A percentile compares a stretch with the other conserved stretches of the same genome.
These are phyloP conservation scores for Blomia tropicalis DNA, from an alignment of 2,888 invertebrate genomes.

Conservation along the genomic window DNA sequence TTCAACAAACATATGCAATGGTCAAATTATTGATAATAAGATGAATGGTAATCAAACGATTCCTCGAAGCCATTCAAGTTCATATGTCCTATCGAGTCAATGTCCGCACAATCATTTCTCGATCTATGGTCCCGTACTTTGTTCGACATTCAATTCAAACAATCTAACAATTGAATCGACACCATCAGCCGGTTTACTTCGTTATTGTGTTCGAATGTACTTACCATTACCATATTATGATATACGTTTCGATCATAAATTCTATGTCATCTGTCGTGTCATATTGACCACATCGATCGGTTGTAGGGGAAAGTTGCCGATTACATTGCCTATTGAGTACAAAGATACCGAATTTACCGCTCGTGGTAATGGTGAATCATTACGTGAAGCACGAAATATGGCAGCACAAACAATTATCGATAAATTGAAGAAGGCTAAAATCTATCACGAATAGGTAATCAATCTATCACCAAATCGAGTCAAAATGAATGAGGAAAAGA, in stretches of 20 bases:
- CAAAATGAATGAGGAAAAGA: neutral
- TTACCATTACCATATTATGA: constrained; percentile 15
- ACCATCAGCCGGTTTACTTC: neutral
- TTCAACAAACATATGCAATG: neutral
- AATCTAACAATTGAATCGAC: neutral
- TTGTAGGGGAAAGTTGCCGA: neutral
- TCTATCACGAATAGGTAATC: neutral
- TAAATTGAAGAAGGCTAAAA: neutral
- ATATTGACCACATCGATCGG: neutral
- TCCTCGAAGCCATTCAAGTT: constrained; percentile 8
- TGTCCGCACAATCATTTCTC: constrained; percentile 15
- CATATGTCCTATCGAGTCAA: neutral
- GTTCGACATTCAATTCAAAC: neutral
- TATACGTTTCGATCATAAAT: constrained; percentile 5
- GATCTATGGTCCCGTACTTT: constrained; percentile 8
- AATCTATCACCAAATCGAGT: no score
- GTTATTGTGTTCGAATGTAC: constrained; percentile 4
- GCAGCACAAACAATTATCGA: constrained; percentile 6
- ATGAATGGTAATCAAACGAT: neutral
- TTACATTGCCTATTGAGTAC: neutral
- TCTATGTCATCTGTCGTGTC: neutral
- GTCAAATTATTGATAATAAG: neutral
- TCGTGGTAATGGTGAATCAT: constrained; percentile 1
- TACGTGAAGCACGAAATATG: constrained; percentile 1
- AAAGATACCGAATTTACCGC: constrained; percentile 7